Conservation (phyloP, 2,888 invertebrate species). For the Caenorhabditis doughertyi region DNA sequence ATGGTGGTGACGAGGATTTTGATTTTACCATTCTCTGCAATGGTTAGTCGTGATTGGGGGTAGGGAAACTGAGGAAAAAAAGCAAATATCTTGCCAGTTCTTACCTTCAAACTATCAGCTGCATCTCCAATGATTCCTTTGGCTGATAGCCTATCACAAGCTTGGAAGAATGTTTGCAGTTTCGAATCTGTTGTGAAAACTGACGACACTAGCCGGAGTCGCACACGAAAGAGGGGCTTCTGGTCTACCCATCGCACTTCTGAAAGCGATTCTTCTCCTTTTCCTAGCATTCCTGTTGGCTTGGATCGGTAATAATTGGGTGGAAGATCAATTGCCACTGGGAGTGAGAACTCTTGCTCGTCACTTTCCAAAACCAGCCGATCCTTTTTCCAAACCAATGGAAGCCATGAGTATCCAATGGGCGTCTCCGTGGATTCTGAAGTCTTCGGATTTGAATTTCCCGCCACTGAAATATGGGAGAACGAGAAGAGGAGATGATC, state of each 20-base stretch:
- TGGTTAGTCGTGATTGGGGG: not conserved
- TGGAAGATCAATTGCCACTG: conserved; percentile 92
- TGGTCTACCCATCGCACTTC: conserved; percentile 96
- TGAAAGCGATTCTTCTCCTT: conserved; percentile 90
- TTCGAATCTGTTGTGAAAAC: conserved; percentile 87
- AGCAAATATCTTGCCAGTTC: not conserved
- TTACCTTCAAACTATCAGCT: conserved; percentile 68
- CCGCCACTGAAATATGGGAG: conserved; percentile 94
- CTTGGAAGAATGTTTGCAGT: conserved; percentile 79
- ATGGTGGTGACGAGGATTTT: conserved; percentile 48
- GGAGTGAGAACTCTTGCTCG: conserved; percentile 87
- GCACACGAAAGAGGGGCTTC: conserved; percentile 91
- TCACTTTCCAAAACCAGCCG: conserved; percentile 89
- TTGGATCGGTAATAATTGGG: conserved; percentile 93
- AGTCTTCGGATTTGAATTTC: conserved; percentile 75
- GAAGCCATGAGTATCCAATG: conserved; percentile 96
- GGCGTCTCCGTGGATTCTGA: conserved; percentile 84
- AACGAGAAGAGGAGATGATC: conserved; percentile 97
- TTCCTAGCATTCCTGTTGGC: conserved; percentile 90
- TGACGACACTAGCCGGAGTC: conserved; percentile 91
- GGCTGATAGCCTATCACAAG: conserved; percentile 89
- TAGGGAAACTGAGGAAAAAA: not conserved
- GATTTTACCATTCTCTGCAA: conserved; percentile 57
- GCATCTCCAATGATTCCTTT: conserved; percentile 84
- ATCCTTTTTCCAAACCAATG: conserved; percentile 88